A percentile compares a stretch with the other conserved stretches of the same genome.
Evolutionary conservation across 1,140 invertebrate species (phyloP).

Genomic region (Solenopsis invicta): DNA sequence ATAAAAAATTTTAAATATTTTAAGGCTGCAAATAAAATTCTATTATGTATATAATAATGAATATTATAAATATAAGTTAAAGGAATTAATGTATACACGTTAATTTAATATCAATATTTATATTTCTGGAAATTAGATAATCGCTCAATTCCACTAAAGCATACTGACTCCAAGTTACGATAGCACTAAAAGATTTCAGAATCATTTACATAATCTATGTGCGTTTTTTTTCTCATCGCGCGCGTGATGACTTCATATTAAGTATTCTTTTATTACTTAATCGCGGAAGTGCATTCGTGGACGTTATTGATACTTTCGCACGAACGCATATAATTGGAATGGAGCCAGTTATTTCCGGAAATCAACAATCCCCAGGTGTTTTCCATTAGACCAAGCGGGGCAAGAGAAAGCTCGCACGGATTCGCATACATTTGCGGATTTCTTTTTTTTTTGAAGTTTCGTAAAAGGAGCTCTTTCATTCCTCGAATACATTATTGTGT

Average conservation of each 20-base stretch:
- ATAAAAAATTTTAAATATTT: neutral
- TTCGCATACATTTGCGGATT: neutral
- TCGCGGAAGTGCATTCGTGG: neutral
- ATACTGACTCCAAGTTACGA: neutral
- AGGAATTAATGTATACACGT: neutral
- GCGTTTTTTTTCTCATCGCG: neutral
- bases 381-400: conserved; percentile 6
- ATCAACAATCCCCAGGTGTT: conserved; percentile 19
- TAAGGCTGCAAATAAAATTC: neutral
- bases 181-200: neutral
- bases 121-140: neutral
- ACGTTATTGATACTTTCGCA: conserved; percentile 40
- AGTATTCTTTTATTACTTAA: conserved; percentile 30
- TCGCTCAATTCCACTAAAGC: neutral
- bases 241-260: neutral
- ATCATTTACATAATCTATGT: neutral
- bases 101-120: neutral
- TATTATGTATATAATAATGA: neutral
- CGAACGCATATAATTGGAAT: conserved; percentile 40
- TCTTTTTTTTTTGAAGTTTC: conserved; percentile 33
- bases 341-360: conserved; percentile 46
- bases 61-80: neutral
- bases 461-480: conserved; percentile 12
- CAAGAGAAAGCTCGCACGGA: conserved; percentile 20
- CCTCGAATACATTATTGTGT: neutral